Evolutionary conservation across 2,888 invertebrate genomes (phyloP).

Genomic region (Auanema freiburgensis): DNA sequence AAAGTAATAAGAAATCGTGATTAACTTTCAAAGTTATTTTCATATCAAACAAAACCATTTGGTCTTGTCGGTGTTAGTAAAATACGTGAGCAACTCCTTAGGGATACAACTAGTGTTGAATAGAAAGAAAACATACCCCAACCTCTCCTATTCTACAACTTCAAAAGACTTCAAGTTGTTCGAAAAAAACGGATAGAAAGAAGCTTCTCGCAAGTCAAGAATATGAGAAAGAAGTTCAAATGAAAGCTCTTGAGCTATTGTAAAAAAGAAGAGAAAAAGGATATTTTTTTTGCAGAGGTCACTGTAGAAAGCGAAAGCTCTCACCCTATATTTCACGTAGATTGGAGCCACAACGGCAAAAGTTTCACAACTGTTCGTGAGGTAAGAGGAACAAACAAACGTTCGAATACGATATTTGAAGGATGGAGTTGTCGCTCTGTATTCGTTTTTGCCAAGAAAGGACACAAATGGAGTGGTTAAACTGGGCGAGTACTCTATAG

Average conservation of each 20-base stretch:
- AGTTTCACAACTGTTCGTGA: conserved; percentile 22
- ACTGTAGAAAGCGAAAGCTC: conserved; percentile 14
- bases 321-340: conserved; percentile 12
- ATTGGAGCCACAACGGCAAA: conserved; percentile 32
- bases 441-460: conserved; percentile 15
- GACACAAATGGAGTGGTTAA: conserved; percentile 16
- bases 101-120: too few species aligned
- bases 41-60: too few species aligned
- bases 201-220: background rate
- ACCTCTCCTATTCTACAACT: background rate
- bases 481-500: conserved; percentile 1
- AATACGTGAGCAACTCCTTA: too few species aligned
- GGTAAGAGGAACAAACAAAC: conserved; percentile 1
- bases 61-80: too few species aligned
- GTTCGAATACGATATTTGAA: background rate
- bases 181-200: background rate
- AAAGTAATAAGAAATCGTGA: background rate
- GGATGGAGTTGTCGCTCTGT: conserved; percentile 20
- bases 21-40: conserved; percentile 68
- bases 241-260: background rate
- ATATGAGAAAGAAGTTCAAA: background rate
- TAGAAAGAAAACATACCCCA: too few species aligned
- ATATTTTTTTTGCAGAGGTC: conserved; percentile 17
- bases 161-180: background rate
- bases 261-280: background rate